Evolutionary conservation across 2,888 invertebrate genomes (phyloP), one percentile per base, ranked within the genome.

Genomic region (Nymphalis c-album): DNA sequence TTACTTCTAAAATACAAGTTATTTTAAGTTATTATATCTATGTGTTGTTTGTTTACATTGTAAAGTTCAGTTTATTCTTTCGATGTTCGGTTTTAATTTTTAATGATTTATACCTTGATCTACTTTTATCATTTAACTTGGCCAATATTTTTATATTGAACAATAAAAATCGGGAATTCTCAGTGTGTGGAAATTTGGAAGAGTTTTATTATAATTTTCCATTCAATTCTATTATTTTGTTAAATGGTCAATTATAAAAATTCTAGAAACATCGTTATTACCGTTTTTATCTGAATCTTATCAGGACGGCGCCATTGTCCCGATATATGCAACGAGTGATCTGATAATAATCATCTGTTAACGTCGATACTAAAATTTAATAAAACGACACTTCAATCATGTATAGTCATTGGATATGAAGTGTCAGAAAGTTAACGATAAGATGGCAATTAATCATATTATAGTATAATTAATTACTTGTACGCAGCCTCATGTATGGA

Each of bases 261-360:
- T 73, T 73, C 69, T 63, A 71, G 71, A 71, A 73, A 40, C 51
- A 51, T 68, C 63, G 64, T 60, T 66, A 67, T 60, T 57, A 40
- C 53, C 26, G 22, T 31, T 31, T 65, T 66, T 69, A 69, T 69
- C 68, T 22, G 40, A 26, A 55, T 62, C 22, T 70, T 73, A 73
- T 73, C 72, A 51, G 58, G 17, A 67, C 57, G 69, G 63, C 62
- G 64, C 63, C 67, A 73, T 70, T 68, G 60, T 62, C 26, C 16
- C 57, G 65, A 68, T 69, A 71, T 60, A 22, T 67, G 63, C 68
- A 73, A 69, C 64, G 63, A 61, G 57, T 68, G 61, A 64, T 63
- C 67, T 48, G 73, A 72, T 70, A 71, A 59, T 73, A 69, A 70
- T 65, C 57, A 65, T 63, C 59, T 57, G 46, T 63, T 65, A 63